These are phyloP conservation scores for Molorchus minor DNA, from an alignment of 2,888 invertebrate species.

Conservation along the genomic window DNA sequence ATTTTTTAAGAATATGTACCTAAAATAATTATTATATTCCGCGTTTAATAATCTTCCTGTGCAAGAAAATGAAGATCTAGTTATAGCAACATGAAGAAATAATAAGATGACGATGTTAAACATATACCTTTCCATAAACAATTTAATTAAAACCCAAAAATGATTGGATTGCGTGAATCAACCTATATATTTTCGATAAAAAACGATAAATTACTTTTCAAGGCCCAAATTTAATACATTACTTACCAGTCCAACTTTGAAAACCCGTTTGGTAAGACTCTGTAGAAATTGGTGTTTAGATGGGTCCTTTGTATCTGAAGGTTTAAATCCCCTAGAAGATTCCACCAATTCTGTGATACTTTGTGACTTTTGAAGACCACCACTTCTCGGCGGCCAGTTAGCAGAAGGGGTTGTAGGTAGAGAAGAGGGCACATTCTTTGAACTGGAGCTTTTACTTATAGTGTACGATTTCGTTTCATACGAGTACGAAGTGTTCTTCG, in stretches of 20 bases:
- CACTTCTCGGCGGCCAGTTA: conserved; percentile 30
- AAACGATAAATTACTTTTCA: no score
- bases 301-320: conserved; percentile 86
- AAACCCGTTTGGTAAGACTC: conserved; percentile 81
- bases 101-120: no score
- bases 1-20: no score
- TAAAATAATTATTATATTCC: no score
- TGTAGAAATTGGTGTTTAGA: conserved; percentile 82
- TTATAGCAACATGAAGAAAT: no score
- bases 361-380: conserved; percentile 53
- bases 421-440: conserved; percentile 45
- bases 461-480: conserved; percentile 45
- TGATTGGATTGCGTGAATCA: no score
- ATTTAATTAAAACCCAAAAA: no score
- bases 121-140: no score
- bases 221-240: no score
- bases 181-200: no score
- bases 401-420: conserved; percentile 45
- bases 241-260: conserved; percentile 85
- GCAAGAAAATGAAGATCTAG: no score
- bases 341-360: conserved; percentile 69
- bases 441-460: conserved; percentile 46
- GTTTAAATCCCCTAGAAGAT: conserved; percentile 81
- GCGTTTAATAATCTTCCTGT: no score
- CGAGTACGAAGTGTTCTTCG: conserved; percentile 43